Evolutionary conservation across 2,888 invertebrate genomes (phyloP).

Genomic region (Zonitis immaculata): DNA sequence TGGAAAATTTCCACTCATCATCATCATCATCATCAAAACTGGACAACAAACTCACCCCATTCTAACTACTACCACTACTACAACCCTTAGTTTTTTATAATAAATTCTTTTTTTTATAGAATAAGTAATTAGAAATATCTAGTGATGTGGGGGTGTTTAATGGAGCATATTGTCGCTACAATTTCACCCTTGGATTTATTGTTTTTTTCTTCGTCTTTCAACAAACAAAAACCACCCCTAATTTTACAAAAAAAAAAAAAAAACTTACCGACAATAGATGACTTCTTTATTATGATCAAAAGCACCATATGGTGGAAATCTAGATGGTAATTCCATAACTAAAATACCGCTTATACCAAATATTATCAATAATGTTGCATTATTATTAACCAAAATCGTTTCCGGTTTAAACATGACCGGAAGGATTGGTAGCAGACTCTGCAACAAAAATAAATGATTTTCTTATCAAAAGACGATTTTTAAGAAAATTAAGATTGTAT

Average conservation of each 20-base stretch:
- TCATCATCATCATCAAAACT: too few species aligned
- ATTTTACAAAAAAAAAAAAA: background rate
- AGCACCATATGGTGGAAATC: constrained; percentile 65
- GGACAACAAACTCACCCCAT: background rate
- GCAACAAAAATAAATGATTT: constrained; percentile 43
- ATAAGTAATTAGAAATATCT: constrained; percentile 26
- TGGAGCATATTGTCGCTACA: constrained; percentile 12
- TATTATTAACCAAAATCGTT: constrained; percentile 59
- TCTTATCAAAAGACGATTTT: too few species aligned
- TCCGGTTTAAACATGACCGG: constrained; percentile 68
- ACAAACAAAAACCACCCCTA: background rate
- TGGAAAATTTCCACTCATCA: background rate
- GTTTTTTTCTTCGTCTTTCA: too few species aligned
- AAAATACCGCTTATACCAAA: constrained; percentile 67
- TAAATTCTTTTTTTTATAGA: constrained; percentile 10
- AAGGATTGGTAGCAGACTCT: constrained; percentile 66
- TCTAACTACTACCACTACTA: background rate
- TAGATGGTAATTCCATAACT: constrained; percentile 65
- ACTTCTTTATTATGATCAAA: constrained; percentile 64
- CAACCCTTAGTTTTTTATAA: too few species aligned
- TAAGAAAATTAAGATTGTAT: too few species aligned
- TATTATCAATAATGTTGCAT: constrained; percentile 63
- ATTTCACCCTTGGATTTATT: background rate
- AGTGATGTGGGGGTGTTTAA: constrained; percentile 18
- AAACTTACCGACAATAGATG: constrained; percentile 67